phyloP scores from a whole-genome alignment of 1,140 invertebrate species.

The Chlorops oryzae region DNA sequence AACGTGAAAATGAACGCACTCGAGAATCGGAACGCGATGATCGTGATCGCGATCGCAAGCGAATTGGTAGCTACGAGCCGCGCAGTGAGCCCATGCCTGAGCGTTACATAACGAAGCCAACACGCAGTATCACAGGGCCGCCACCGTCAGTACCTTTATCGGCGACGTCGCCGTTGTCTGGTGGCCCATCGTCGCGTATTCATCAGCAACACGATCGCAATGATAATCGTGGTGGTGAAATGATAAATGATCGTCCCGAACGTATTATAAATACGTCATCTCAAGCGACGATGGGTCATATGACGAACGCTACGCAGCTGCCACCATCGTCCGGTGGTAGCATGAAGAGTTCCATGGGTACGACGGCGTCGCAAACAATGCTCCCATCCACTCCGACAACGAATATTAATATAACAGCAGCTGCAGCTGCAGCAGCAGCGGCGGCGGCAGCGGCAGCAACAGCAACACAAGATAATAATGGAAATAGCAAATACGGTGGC shows the following conservation, averaged over 20 bases:
- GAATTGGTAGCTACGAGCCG: constrained; percentile 27
- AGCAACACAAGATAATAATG: no score
- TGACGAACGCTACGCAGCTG: constrained; percentile 20
- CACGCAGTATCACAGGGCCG: constrained; percentile 38
- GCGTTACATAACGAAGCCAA: constrained; percentile 41
- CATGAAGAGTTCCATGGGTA: constrained; percentile 30
- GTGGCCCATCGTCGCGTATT: constrained; percentile 8
- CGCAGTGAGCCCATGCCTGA: constrained; percentile 42
- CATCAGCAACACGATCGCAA: constrained; percentile 1
- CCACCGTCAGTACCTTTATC: constrained; percentile 21
- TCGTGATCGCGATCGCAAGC: constrained; percentile 29
- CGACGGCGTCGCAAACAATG: constrained; percentile 21
- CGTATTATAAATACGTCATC: constrained; percentile 18
- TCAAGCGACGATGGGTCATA: constrained; percentile 2
- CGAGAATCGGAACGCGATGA: constrained; percentile 30
- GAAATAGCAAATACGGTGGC: constrained; percentile 30
- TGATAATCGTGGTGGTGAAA: constrained; percentile 27
- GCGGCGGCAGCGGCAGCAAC: constrained; percentile 6
- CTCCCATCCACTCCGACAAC: constrained; percentile 5
- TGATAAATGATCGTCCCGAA: constrained; percentile 10
- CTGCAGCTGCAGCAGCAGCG: no score
- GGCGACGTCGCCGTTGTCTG: not conserved
- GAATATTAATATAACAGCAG: no score
- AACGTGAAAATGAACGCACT: constrained; percentile 16
- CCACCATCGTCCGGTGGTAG: constrained; percentile 26